Base-by-base conservation (phyloP, 2,797 vertebrate species). In the Arrhamphus sclerolepis region DNA sequence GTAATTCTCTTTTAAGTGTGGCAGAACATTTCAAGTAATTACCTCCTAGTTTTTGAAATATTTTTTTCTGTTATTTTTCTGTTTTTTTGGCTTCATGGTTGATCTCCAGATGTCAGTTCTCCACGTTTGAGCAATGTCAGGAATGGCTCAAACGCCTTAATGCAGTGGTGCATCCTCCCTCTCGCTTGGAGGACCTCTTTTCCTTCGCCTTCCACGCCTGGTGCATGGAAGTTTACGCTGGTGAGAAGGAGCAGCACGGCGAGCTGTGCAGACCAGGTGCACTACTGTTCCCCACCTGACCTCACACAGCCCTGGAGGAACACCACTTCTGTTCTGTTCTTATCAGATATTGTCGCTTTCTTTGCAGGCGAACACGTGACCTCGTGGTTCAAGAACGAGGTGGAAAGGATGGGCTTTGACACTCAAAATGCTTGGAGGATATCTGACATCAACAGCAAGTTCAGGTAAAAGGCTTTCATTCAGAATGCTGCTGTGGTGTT, bases 351-450 rank as follows among this genome's bases (percentile, higher is more conserved):
- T 77, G 76, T 48, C 75, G 41, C 54, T 80, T 62, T 74, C 46
- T 74, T 66, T 70, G 49, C 75, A 99, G 97, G 97, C 28, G 97
- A 99, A 78, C 96, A 98, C 0, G 96, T 98, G 75, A 95, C 92
- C 14, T 96, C 95, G 22, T 94, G 96, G 84, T 98, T 98, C 87
- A 96, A 95, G 89, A 98, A 97, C 0, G 97, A 99, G 86, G 95
- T 98, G 76, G 97, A 99, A 68, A 91, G 97, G 74, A 98, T 99
- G 97, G 94, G 96, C 54, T 99, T 98, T 70, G 97, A 99, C 87
- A 97, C 97, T 89, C 96, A 97, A 80, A 97, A 98, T 29, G 96
- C 95, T 79, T 99, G 97, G 97, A 95, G 97, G 89, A 96, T 98
- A 87, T 95, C 96, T 34, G 97, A 98, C 86, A 98, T 99, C 91